A percentile compares a stretch with the other conserved stretches of the same genome.
phyloP scores from a whole-genome alignment of 2,113 vertebrate genomes.

The Paramormyrops kingsleyae region DNA sequence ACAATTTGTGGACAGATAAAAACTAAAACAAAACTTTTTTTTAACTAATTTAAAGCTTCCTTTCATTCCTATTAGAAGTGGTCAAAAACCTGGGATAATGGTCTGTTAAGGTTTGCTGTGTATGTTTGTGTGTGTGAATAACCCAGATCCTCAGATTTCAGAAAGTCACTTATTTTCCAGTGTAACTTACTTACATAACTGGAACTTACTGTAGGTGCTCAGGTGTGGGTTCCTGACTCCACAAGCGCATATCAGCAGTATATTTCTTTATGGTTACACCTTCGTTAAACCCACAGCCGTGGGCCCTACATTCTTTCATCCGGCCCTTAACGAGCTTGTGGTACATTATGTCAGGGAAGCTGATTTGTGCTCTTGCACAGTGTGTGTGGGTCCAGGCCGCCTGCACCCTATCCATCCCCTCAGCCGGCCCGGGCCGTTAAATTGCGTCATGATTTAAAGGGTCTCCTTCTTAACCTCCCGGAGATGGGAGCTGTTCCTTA shows the following conservation, averaged over 20 bases:
- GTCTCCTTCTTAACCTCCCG: neutral
- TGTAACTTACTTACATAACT: neutral
- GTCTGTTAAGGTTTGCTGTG: neutral
- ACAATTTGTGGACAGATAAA: neutral
- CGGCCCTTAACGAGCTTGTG: neutral
- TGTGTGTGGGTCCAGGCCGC: neutral
- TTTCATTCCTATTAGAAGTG: neutral
- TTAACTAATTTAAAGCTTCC: neutral
- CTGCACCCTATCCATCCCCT: neutral
- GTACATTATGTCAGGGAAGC: neutral
- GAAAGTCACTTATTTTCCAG: neutral
- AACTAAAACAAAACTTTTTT: neutral
- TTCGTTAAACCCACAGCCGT: neutral
- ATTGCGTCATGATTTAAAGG: neutral
- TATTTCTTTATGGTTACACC: neutral
- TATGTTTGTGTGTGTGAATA: neutral
- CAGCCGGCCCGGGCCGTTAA: neutral
- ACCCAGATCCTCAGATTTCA: neutral
- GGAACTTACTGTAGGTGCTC: neutral
- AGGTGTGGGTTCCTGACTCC: neutral
- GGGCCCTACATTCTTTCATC: neutral
- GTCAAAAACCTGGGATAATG: neutral
- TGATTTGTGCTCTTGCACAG: slow-evolving; percentile 9
- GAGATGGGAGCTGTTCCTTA: neutral
- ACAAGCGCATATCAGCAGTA: neutral